Evolutionary conservation across 2,797 vertebrate genomes (phyloP).

Genomic region (Saxicola maurus): DNA sequence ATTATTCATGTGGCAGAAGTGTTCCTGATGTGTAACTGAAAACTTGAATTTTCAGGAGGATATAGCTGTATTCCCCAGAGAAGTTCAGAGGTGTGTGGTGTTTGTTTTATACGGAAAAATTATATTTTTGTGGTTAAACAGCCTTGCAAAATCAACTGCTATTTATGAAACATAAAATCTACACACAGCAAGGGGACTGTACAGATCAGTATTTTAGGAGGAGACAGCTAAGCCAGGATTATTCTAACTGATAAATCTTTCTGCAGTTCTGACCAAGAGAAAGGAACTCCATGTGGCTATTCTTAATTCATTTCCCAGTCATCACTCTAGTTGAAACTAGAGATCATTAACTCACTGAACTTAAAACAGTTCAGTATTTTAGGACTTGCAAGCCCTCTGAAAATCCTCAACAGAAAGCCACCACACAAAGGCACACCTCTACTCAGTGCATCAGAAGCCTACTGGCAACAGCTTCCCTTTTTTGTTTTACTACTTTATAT

Average conservation of each 20-base stretch:
- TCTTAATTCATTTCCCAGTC: not conserved
- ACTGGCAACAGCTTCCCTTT: not conserved
- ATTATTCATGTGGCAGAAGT: not conserved
- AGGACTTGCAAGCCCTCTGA: not conserved
- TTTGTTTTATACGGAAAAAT: not conserved
- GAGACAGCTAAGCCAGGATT: not conserved
- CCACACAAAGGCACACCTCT: not conserved
- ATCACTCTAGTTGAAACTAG: not conserved
- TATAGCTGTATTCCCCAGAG: not conserved
- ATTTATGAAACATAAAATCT: not conserved
- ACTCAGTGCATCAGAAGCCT: not conserved
- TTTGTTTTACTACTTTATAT: not conserved
- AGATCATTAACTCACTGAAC: not conserved
- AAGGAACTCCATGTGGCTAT: not conserved
- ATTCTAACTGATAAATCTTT: not conserved
- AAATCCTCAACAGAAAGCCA: not conserved
- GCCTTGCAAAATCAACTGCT: not conserved
- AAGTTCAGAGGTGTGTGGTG: not conserved
- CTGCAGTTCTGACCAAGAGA: not conserved
- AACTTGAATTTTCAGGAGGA: not conserved
- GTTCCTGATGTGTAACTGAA: fast-evolving
- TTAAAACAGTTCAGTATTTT: not conserved
- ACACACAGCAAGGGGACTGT: not conserved
- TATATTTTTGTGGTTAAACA: not conserved
- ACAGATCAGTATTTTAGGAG: not conserved